Percentiles rank a stretch among this genome's conserved stretches.
Conservation (phyloP, 1,140 invertebrate species). For the Sesamia nonagrioides region DNA sequence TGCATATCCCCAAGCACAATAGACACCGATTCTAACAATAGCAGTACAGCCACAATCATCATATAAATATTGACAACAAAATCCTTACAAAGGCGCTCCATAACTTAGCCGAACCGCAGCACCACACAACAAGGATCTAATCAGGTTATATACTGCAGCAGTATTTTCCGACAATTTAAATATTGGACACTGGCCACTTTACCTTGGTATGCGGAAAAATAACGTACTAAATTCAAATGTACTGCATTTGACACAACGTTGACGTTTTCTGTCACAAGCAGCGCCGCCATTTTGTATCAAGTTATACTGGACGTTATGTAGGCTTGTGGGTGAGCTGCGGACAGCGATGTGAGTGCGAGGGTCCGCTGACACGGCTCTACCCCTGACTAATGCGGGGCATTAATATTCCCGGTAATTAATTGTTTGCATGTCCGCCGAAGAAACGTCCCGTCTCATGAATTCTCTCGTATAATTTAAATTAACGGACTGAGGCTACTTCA, state of each 20-base stretch:
- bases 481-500: slow-evolving; percentile 66
- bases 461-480: slow-evolving; percentile 75
- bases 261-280: slow-evolving; percentile 1
- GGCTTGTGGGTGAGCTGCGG: slow-evolving; percentile 48
- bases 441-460: slow-evolving; percentile 72
- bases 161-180: slow-evolving; percentile 62
- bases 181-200: slow-evolving; percentile 39
- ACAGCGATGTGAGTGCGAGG: slow-evolving; percentile 63
- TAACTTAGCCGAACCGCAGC: slow-evolving; percentile 14
- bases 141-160: slow-evolving; percentile 34
- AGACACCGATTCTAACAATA: slow-evolving; percentile 17
- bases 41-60: slow-evolving; percentile 19
- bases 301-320: slow-evolving; percentile 1
- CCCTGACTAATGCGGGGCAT: slow-evolving; percentile 80
- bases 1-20: not conserved
- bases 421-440: slow-evolving; percentile 83
- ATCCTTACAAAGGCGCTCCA: slow-evolving; percentile 15
- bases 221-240: slow-evolving; percentile 1
- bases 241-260: slow-evolving; percentile 2
- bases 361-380: slow-evolving; percentile 73
- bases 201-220: not conserved
- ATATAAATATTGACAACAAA: slow-evolving; percentile 31
- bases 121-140: slow-evolving; percentile 39
- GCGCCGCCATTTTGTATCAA: not conserved
- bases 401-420: slow-evolving; percentile 85